phyloP scores from a whole-genome alignment of 2,113 vertebrate species.

The Oxyura jamaicensis region DNA sequence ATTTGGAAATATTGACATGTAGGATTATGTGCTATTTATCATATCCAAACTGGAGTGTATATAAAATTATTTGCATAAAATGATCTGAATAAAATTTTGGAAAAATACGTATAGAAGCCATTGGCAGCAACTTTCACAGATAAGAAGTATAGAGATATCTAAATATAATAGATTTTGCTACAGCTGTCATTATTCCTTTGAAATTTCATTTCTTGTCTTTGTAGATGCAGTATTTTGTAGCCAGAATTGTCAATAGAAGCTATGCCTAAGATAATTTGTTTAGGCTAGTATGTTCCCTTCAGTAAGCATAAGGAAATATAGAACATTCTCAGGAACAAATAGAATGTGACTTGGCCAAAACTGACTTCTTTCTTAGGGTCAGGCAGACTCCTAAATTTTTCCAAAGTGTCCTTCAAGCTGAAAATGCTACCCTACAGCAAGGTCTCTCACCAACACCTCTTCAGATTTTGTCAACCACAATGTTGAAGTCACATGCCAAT shows the following conservation, averaged over 20 bases:
- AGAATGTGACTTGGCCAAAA: background rate
- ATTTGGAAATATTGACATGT: background rate
- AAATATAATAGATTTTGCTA: background rate
- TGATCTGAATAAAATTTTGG: background rate
- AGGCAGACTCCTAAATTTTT: background rate
- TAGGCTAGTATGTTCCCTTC: background rate
- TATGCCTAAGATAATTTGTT: background rate
- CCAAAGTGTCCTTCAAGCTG: background rate
- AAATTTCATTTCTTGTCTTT: background rate
- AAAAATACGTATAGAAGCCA: background rate
- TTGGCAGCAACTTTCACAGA: background rate
- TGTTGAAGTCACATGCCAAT: background rate
- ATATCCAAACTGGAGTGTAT: background rate
- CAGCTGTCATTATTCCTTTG: background rate
- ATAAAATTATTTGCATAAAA: background rate
- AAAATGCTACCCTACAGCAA: background rate
- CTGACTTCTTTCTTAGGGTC: background rate
- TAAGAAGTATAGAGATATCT: background rate
- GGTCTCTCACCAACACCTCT: background rate
- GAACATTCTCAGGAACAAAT: background rate
- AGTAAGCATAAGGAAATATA: background rate
- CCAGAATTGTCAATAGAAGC: background rate
- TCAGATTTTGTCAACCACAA: background rate
- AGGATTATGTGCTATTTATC: background rate
- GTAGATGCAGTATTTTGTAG: background rate